Percentiles rank a stretch among this genome's conserved stretches.
Evolutionary conservation across 2,888 invertebrate species (phyloP).

Genomic region (Pocota personata): DNA sequence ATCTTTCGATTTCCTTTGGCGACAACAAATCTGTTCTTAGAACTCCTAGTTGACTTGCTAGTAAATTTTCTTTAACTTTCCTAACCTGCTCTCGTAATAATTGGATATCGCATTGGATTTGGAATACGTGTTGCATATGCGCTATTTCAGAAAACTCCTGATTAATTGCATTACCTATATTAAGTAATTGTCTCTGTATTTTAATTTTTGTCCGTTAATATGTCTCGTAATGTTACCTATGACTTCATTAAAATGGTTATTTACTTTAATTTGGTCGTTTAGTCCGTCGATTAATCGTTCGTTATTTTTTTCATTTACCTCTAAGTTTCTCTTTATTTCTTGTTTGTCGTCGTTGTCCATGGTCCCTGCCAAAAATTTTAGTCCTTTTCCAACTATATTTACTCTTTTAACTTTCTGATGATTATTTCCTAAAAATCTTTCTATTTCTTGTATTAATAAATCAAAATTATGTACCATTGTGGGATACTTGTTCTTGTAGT

Average conservation of each 20-base stretch:
- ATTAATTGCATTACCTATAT: no score
- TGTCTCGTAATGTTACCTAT: constrained; percentile 17
- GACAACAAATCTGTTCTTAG: background rate
- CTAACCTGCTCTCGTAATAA: constrained; percentile 13
- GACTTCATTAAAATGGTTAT: constrained; percentile 23
- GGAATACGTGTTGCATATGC: constrained; percentile 23
- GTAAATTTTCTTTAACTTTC: constrained; percentile 21
- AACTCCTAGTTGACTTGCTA: constrained; percentile 16
- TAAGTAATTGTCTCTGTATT: no score
- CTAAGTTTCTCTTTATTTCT: constrained; percentile 23
- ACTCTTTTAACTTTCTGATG: no score
- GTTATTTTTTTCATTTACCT: constrained; percentile 28
- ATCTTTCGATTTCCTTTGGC: background rate
- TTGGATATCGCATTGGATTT: constrained; percentile 24
- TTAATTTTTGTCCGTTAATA: no score
- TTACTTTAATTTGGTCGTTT: constrained; percentile 16
- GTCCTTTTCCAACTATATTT: no score
- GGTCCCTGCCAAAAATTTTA: no score
- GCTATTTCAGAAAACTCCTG: background rate
- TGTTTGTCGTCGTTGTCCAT: constrained; percentile 11
- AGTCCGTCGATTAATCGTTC: constrained; percentile 1
- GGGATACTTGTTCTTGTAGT: background rate
- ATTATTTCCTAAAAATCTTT: no score
- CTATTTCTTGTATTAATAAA: no score
- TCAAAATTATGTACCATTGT: constrained; percentile 6